A percentile compares a stretch with the other conserved stretches of the same genome.
phyloP scores from a whole-genome alignment of 2,797 vertebrate species.

The Enteromius trimaculatus region DNA sequence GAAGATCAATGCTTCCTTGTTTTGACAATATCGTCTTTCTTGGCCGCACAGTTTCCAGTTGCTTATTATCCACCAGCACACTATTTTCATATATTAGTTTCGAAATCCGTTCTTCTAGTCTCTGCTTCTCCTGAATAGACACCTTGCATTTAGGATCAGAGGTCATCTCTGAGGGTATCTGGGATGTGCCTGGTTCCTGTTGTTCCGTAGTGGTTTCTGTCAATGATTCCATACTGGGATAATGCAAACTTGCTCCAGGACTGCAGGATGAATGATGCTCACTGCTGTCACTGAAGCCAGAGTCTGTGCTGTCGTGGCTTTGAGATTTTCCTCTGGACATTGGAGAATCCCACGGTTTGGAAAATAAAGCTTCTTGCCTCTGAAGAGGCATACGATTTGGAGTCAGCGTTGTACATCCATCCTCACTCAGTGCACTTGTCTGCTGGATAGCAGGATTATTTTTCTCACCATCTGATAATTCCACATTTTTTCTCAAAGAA shows the following conservation, averaged over 20 bases:
- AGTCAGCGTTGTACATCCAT: conserved; percentile 62
- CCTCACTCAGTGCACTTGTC: conserved; percentile 27
- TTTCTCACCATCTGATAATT: conserved; percentile 53
- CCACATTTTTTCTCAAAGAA: conserved; percentile 13
- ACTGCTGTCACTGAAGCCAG: conserved; percentile 90
- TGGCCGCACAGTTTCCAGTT: conserved; percentile 90
- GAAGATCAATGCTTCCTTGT: conserved; percentile 96
- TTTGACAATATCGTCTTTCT: conserved; percentile 92
- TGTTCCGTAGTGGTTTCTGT: conserved; percentile 68
- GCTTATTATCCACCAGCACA: conserved; percentile 89
- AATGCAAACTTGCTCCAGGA: conserved; percentile 74
- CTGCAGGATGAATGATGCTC: conserved; percentile 82
- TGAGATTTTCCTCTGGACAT: conserved; percentile 73
- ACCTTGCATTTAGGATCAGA: conserved; percentile 59
- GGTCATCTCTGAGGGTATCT: conserved; percentile 52
- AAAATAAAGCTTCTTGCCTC: conserved; percentile 84
- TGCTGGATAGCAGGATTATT: conserved; percentile 12
- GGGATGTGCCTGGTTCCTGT: conserved; percentile 49
- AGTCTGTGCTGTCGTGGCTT: conserved; percentile 91
- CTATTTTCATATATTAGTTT: conserved; percentile 94
- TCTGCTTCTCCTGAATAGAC: conserved; percentile 81
- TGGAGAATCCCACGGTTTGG: conserved; percentile 82
- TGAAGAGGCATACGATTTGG: conserved; percentile 76
- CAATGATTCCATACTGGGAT: conserved; percentile 81
- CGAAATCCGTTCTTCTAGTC: conserved; percentile 89